Base-by-base conservation (phyloP, 2,888 invertebrate species). In the Phaedon cochleariae region DNA sequence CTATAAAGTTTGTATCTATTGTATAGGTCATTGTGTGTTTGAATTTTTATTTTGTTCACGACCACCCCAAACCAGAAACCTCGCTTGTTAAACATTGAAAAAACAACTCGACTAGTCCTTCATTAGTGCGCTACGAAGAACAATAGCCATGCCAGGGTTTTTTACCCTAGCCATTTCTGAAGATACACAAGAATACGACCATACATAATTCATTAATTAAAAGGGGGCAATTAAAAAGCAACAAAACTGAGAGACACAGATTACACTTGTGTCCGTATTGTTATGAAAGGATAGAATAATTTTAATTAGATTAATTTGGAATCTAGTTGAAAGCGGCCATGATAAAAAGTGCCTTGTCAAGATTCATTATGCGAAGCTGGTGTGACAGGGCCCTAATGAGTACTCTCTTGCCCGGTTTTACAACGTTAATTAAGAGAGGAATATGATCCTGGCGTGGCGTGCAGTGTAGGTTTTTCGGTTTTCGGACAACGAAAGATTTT, bases 351-450 rank as follows among this genome's bases (percentile, higher is more conserved):
- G 80, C 78, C 78, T 81, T 80, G 81, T 82, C 81, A 80, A 81
- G 82, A 82, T 82, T 82, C 82, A 81, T 82, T 82, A 82, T 81
- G 77, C 78, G 76, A 78, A 76, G 80, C 78, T 79, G 80, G 80
- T 80, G 81, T 81, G 81, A 82, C 81, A 81, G 80, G 81, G 76
- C 79, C 77, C 80, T 82, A 82, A 82, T 82, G 82, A 82, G 82
- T 79, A 77, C 81, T 80, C 81, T 81, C 57, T 52, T 82, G 80
- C 76, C 76, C 77, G 78, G 77, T 80, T 81, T 80, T 82, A 81
- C 81, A 78, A 76, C 80, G 79, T 80, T 82, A 82, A 82, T 82
- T 82, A 82, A 81, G 80, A 81, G 77, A 57, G 69, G 69, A 81
- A 82, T 81, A 82, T 81, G 82, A 82, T 81, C 81, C 80, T 74